Conservation (phyloP, 1,140 invertebrate genomes). For the Eumeta japonica region DNA sequence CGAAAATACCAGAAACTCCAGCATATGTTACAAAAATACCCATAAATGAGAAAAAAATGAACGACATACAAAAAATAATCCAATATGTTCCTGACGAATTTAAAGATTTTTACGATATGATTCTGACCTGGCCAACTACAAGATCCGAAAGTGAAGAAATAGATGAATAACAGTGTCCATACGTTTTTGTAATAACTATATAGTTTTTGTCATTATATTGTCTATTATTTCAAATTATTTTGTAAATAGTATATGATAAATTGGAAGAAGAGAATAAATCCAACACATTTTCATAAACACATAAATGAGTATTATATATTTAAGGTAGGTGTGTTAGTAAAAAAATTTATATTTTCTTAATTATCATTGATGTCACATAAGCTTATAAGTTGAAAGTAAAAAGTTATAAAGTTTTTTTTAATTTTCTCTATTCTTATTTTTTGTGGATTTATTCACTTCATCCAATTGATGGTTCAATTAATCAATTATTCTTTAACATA, state of each 20-base stretch:
- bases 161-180: not conserved
- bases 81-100: not conserved
- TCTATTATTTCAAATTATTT: slow-evolving; percentile 1
- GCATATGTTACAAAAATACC: slow-evolving; percentile 1
- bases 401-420: slow-evolving; percentile 1
- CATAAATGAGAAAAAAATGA: slow-evolving; percentile 3
- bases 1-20: slow-evolving; percentile 1
- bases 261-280: not conserved
- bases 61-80: not conserved
- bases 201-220: not conserved
- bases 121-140: slow-evolving; percentile 1
- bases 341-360: slow-evolving; percentile 1
- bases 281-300: slow-evolving; percentile 1
- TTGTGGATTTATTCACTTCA: no score
- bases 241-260: not conserved
- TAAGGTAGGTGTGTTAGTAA: not conserved
- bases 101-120: not conserved
- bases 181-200: not conserved
- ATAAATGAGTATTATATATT: slow-evolving; percentile 1
- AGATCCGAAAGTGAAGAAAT: not conserved
- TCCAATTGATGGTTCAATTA: no score
- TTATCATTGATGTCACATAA: not conserved
- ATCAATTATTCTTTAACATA: no score
- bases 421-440: no score
- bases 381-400: slow-evolving; percentile 1